phyloP scores from a whole-genome alignment of 2,113 vertebrate species.

The Cheirogaleus medius region DNA sequence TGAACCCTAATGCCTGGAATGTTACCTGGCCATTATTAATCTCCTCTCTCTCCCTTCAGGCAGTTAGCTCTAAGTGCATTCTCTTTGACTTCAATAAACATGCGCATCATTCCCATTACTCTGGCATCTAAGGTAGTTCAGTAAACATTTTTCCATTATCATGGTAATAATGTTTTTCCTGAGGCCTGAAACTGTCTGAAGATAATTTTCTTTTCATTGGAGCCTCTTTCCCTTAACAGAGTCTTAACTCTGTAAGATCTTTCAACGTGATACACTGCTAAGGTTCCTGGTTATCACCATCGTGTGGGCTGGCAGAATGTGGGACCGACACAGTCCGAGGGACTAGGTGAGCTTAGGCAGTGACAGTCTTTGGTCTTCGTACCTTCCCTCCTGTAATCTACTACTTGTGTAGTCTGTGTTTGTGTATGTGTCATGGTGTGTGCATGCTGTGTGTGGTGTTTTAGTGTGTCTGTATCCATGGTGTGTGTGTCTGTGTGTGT shows the following conservation, averaged over 20 bases:
- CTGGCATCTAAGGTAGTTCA: neutral
- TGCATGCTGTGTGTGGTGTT: neutral
- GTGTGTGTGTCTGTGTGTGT: neutral
- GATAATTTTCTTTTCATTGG: neutral
- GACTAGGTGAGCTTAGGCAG: neutral
- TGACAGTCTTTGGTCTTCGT: neutral
- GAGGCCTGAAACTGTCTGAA: neutral
- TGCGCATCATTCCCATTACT: neutral
- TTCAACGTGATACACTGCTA: neutral
- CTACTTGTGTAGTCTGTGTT: neutral
- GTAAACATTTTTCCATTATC: neutral
- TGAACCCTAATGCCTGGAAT: neutral
- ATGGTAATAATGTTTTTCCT: constrained; percentile 6
- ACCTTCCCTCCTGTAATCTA: neutral
- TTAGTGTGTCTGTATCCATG: too few relatives aligned
- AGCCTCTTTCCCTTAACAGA: neutral
- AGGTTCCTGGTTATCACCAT: neutral
- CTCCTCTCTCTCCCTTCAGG: neutral
- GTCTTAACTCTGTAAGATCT: neutral
- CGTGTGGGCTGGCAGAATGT: neutral
- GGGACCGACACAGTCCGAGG: neutral
- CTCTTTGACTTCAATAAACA: constrained; percentile 5
- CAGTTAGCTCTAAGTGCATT: neutral
- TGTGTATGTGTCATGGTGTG: neutral
- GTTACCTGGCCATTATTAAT: neutral